A percentile compares a stretch with the other conserved stretches of the same genome.
Evolutionary conservation across 2,888 invertebrate species (phyloP).

Genomic region (Mythimna ferrago): DNA sequence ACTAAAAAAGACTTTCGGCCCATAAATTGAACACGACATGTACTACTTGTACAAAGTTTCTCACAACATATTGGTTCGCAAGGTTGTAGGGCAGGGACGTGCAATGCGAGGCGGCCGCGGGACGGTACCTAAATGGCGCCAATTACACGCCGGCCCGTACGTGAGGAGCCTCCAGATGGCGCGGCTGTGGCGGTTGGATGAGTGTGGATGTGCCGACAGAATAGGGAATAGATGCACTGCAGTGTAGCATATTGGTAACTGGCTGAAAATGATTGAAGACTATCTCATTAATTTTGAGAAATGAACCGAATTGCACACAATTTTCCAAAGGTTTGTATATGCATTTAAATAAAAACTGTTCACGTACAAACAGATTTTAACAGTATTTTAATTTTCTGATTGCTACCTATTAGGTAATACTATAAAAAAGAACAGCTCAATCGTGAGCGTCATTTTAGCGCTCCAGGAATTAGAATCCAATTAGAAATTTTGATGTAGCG

Average conservation of each 20-base stretch:
- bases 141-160: constrained; percentile 88
- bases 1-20: constrained; percentile 16
- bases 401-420: constrained; percentile 3
- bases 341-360: too few species aligned
- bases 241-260: not conserved
- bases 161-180: constrained; percentile 85
- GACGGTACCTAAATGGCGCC: constrained; percentile 85
- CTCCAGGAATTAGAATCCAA: constrained; percentile 36
- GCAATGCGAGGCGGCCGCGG: constrained; percentile 73
- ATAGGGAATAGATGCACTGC: not conserved
- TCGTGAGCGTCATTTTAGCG: constrained; percentile 53
- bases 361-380: too few species aligned
- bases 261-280: not conserved
- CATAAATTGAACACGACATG: constrained; percentile 36
- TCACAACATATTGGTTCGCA: constrained; percentile 67
- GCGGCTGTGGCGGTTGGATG: constrained; percentile 53
- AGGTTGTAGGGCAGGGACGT: constrained; percentile 63
- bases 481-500: constrained; percentile 44
- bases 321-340: too few species aligned
- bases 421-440: not conserved
- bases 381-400: not conserved
- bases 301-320: too few species aligned
- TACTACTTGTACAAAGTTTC: constrained; percentile 52
- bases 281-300: not conserved
- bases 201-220: constrained; percentile 69